Conservation (phyloP, 2,797 vertebrate genomes). For the Falco naumanni region DNA sequence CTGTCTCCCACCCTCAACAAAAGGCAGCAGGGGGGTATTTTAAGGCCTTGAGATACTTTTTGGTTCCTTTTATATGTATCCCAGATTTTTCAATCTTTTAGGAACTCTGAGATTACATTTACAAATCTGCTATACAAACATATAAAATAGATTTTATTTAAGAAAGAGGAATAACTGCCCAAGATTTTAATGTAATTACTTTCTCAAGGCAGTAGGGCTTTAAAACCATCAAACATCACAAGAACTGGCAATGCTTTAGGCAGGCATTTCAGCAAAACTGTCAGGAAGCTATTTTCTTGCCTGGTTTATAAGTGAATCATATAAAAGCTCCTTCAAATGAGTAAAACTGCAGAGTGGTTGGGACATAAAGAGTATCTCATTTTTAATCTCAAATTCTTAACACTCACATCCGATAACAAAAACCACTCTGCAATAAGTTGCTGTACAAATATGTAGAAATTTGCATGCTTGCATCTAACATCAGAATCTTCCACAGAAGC, state of each 20-base stretch:
- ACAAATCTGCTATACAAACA: background rate
- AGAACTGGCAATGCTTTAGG: background rate
- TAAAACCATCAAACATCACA: background rate
- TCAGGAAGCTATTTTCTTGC: conserved; percentile 11
- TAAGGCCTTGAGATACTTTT: background rate
- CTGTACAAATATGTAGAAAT: background rate
- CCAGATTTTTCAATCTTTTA: background rate
- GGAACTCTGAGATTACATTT: background rate
- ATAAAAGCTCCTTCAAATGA: background rate
- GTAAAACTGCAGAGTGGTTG: background rate
- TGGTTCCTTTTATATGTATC: background rate
- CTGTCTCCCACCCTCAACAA: background rate
- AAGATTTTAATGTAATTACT: background rate
- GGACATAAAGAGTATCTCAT: background rate
- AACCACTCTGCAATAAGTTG: background rate
- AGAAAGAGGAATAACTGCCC: background rate
- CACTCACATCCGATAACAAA: conserved; percentile 14
- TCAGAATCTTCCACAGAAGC: background rate
- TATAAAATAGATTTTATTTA: background rate
- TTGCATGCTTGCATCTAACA: background rate
- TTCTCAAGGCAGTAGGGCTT: background rate
- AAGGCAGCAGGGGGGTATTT: background rate
- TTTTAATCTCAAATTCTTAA: conserved; percentile 25
- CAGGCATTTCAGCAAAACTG: background rate
- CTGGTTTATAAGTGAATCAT: background rate